These are phyloP conservation scores for Phragmatobia fuliginosa DNA, from an alignment of 2,888 invertebrate genomes.

Conservation along the genomic window DNA sequence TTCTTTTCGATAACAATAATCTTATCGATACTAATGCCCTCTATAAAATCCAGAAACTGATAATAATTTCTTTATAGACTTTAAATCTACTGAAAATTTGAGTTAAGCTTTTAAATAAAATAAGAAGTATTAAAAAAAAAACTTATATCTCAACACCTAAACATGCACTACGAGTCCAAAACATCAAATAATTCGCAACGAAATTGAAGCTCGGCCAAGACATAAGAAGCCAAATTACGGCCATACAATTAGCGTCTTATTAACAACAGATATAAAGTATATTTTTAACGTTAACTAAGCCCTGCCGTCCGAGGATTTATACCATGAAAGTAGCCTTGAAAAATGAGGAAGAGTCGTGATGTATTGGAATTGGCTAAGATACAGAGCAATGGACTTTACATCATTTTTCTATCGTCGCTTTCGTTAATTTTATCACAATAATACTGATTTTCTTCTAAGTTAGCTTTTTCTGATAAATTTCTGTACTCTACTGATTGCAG, in stretches of 20 bases:
- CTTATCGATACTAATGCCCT: background rate
- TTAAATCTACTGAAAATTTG: background rate
- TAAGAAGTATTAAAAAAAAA: constrained; percentile 15
- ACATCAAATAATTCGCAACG: constrained; percentile 68
- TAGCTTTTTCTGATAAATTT: background rate
- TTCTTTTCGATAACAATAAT: background rate
- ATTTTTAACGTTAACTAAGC: constrained; percentile 73
- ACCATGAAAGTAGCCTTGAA: constrained; percentile 53
- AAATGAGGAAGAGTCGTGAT: constrained; percentile 40
- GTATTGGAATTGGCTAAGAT: constrained; percentile 48
- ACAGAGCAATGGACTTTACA: constrained; percentile 8
- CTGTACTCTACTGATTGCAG: too few relatives aligned
- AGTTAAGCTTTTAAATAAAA: background rate
- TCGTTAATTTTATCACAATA: background rate
- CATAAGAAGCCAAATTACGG: constrained; percentile 79
- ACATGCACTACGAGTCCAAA: constrained; percentile 76
- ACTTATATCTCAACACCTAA: constrained; percentile 25
- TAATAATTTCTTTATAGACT: constrained; percentile 3
- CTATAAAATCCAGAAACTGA: background rate
- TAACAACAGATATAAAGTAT: constrained; percentile 59
- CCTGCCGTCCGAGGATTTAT: constrained; percentile 83
- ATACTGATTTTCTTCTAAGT: background rate
- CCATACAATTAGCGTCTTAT: constrained; percentile 74
- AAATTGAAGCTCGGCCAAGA: constrained; percentile 82
- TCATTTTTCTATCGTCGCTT: background rate